phyloP scores from a whole-genome alignment of 2,888 invertebrate genomes.

The Leptothorax acervorum region DNA sequence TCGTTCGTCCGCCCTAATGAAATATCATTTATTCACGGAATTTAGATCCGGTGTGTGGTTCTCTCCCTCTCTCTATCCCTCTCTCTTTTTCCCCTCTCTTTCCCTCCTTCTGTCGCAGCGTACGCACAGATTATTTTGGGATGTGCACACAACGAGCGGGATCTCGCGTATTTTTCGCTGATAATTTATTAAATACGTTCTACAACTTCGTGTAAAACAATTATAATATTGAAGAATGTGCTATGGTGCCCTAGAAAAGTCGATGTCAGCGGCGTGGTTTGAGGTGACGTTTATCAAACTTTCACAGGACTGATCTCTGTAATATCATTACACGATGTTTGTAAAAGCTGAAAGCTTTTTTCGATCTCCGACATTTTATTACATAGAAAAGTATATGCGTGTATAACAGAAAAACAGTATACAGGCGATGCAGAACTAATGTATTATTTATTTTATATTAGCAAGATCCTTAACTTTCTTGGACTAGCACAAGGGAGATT shows the following conservation, averaged over 20 bases:
- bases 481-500: background rate
- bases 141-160: constrained; percentile 7
- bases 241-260: background rate
- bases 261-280: background rate
- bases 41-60: constrained; percentile 36
- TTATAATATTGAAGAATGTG: constrained; percentile 28
- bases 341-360: constrained; percentile 10
- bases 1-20: constrained; percentile 52
- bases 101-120: background rate
- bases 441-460: background rate
- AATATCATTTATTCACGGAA: constrained; percentile 54
- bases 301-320: background rate
- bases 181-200: constrained; percentile 41
- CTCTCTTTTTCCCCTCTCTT: background rate
- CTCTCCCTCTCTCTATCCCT: background rate
- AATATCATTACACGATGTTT: background rate
- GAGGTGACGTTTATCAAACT: constrained; percentile 7
- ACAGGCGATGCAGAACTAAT: background rate
- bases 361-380: background rate
- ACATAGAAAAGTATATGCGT: background rate
- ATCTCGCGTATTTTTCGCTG: background rate
- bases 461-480: background rate
- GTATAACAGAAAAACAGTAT: background rate
- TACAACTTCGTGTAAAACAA: constrained; percentile 25
- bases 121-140: constrained; percentile 40